These are phyloP conservation scores for Acleris cristana DNA, from an alignment of 2,888 invertebrate genomes.

Conservation along the genomic window DNA sequence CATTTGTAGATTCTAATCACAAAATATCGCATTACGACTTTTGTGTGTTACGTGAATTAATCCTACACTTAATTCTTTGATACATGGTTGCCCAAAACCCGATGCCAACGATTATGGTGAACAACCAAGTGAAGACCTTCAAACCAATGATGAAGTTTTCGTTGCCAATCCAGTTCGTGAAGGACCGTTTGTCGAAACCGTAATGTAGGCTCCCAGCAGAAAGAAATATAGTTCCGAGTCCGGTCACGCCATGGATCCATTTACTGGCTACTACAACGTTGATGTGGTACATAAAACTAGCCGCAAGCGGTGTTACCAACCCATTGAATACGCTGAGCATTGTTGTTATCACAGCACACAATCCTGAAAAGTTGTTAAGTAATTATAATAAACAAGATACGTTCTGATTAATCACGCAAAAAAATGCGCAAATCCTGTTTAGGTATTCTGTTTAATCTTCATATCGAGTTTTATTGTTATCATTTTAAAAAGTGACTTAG, in stretches of 20 bases:
- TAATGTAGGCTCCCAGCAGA: conserved; percentile 51
- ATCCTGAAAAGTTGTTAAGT: conserved; percentile 47
- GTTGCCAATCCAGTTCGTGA: conserved; percentile 48
- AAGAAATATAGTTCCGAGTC: conserved; percentile 48
- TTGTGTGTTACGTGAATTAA: background rate
- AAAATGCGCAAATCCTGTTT: background rate
- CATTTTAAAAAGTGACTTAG: too few relatives aligned
- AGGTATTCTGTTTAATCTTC: too few relatives aligned
- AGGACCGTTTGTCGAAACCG: conserved; percentile 49
- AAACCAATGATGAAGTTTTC: conserved; percentile 30
- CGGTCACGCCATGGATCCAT: conserved; percentile 51
- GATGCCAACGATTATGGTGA: conserved; percentile 49
- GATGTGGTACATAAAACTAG: conserved; percentile 42
- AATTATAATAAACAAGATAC: background rate
- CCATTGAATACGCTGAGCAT: conserved; percentile 50
- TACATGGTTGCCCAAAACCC: conserved; percentile 50
- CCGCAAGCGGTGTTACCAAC: conserved; percentile 43
- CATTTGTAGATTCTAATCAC: background rate
- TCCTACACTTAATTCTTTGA: conserved; percentile 38
- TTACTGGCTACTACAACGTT: conserved; percentile 42
- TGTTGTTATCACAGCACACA: conserved; percentile 49
- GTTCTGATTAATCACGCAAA: background rate
- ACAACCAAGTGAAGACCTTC: conserved; percentile 39
- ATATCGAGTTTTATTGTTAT: background rate
- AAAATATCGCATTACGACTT: background rate